These are phyloP conservation scores for Okapia johnstoni DNA, from an alignment of 2,113 vertebrate genomes.

Conservation along the genomic window DNA sequence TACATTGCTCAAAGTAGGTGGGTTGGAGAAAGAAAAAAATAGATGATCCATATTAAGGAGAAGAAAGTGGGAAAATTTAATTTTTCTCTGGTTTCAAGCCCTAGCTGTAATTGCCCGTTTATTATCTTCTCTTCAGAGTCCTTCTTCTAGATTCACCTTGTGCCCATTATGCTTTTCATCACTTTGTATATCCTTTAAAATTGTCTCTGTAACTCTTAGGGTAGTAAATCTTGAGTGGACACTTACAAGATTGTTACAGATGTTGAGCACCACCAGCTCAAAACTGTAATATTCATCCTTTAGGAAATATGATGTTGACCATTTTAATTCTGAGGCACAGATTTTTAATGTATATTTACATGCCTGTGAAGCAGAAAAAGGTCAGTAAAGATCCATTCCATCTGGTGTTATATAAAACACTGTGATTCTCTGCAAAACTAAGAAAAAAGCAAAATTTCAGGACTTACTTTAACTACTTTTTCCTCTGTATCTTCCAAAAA, in stretches of 20 bases:
- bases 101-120: neutral
- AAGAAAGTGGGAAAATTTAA: neutral
- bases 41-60: neutral
- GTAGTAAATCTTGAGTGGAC: neutral
- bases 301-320: neutral
- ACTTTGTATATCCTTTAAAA: neutral
- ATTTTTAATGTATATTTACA: constrained; percentile 47
- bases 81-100: neutral
- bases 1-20: neutral
- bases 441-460: neutral
- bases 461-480: constrained; percentile 45
- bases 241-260: constrained; percentile 64
- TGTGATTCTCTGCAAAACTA: neutral
- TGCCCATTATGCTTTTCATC: too few species aligned
- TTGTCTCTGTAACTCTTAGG: neutral
- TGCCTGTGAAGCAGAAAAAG: constrained; percentile 29
- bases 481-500: constrained; percentile 56
- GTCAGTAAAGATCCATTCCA: neutral
- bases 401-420: neutral
- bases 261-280: constrained; percentile 48
- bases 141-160: neutral
- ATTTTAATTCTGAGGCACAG: constrained; percentile 29
- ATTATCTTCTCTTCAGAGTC: neutral
- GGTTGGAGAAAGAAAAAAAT: neutral
- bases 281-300: neutral